Evolutionary conservation across 92 coral and sea anemone species (phyloP).

Genomic region (Paragorgia papillata): DNA sequence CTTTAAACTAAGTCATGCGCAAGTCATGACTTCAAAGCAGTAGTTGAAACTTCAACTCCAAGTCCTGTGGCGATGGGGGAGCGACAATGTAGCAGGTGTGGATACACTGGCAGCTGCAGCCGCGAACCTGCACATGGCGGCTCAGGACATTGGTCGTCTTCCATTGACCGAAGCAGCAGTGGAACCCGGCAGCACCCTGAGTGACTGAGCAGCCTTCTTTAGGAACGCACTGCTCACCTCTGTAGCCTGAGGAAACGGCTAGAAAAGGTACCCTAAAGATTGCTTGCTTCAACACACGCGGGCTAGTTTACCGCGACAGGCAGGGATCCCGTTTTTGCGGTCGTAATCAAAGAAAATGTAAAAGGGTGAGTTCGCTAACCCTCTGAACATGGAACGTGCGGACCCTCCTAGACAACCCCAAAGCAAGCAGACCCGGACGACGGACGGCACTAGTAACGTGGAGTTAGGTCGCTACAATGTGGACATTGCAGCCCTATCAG

Average conservation of each 20-base stretch:
- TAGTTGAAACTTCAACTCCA: slow-evolving; percentile 2
- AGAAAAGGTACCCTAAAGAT: slow-evolving; percentile 64
- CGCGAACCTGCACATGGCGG: slow-evolving; percentile 51
- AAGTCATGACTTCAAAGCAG: slow-evolving; percentile 26
- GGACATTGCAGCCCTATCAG: slow-evolving; percentile 49
- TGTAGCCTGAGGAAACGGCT: slow-evolving; percentile 51
- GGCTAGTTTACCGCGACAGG: slow-evolving; percentile 52
- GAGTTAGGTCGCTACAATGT: slow-evolving; percentile 51
- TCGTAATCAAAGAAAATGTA: slow-evolving; percentile 21
- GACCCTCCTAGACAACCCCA: slow-evolving; percentile 42
- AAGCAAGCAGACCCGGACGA: slow-evolving; percentile 48
- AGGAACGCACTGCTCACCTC: slow-evolving; percentile 70
- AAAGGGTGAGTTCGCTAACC: slow-evolving; percentile 18
- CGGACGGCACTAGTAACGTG: slow-evolving; percentile 51
- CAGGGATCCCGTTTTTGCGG: slow-evolving; percentile 53
- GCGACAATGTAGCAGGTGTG: slow-evolving; percentile 53
- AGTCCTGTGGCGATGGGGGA: slow-evolving; percentile 50
- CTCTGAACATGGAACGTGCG: slow-evolving; percentile 49
- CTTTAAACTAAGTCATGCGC: slow-evolving; percentile 37
- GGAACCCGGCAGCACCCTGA: slow-evolving; percentile 61
- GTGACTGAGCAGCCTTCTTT: slow-evolving; percentile 62
- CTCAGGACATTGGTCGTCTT: slow-evolving; percentile 50
- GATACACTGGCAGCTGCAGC: slow-evolving; percentile 55
- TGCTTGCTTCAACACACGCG: slow-evolving; percentile 34
- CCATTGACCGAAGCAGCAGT: slow-evolving; percentile 19